Base-by-base conservation (phyloP, 1,140 invertebrate species). In the Drosophila sturtevanti region DNA sequence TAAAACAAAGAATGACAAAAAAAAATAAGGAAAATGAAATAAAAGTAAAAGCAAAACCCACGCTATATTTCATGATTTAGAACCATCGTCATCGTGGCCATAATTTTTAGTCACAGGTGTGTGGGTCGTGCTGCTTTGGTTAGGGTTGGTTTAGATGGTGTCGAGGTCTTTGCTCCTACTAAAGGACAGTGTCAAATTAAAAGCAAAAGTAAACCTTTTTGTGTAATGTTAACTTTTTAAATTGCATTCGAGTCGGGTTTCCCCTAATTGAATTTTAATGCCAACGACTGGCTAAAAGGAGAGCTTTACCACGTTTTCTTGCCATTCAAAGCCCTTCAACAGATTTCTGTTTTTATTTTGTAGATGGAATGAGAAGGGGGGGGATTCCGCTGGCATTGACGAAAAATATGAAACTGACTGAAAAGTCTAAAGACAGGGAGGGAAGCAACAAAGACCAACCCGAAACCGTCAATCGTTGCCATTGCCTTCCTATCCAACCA, bases 191-290 rank as follows among this genome's bases (percentile, higher is more conserved):
- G 41, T 9, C 1, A 48, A 48, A 21, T 21, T 48, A 48, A 48
- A 48, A 48, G 18, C 41, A 48, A 48, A 16, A 48, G 16, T 18
- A 48, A 48, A 48, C 41, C 41, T 48, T 48, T 48, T 4, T 48
- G 41, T 48, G 41, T 11, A 48, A 48, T 48, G 41, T 48, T 48
- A 48, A 48, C 41, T 21, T 48, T 48, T 48, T 48, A 48, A 48
- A 48, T 48, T 48, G 41, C 66, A 73, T 61, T n/a, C n/a, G 55
- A 34, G 52, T 24, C 27, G 63, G 62, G 63, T 71, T 67, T 63
- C 16, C 41, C 72, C 78, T 81, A 86, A 87, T 86, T 86, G 81
- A 87, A 86, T 86, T 86, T 85, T 86, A 85, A 85, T 85, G 77
- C 69, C 68, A 59, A 48, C 41, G 16, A 18, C 41, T 18, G 16